Percentiles rank a stretch among this genome's conserved stretches.
These are phyloP conservation scores for Carpatolechia fugitivella DNA, from an alignment of 2,888 invertebrate genomes.

Conservation along the genomic window DNA sequence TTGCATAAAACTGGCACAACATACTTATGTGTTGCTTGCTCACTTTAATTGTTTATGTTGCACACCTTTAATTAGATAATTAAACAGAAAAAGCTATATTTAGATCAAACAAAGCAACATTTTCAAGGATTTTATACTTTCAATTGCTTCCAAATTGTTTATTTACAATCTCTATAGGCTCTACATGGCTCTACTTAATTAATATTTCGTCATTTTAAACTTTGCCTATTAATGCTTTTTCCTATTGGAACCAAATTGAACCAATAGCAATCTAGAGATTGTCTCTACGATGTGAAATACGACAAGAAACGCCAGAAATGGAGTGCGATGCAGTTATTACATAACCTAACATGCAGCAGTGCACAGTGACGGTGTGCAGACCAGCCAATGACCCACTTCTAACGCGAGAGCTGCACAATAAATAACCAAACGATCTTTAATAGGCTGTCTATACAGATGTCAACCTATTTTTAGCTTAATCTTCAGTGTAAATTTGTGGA, in stretches of 20 bases:
- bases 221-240: no score
- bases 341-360: conserved; percentile 60
- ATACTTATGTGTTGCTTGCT: not conserved
- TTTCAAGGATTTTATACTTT: no score
- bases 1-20: not conserved
- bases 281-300: not conserved
- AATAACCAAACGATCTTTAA: conserved; percentile 33
- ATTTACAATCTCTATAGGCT: no score
- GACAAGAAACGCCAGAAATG: not conserved
- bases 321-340: conserved; percentile 37
- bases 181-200: no score
- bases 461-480: not conserved
- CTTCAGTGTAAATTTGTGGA: no score
- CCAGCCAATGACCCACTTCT: conserved; percentile 68
- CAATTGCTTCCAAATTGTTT: no score
- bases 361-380: not conserved
- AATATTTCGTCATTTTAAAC: not conserved
- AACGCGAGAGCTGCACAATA: conserved; percentile 50
- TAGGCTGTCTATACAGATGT: not conserved
- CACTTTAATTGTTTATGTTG: not conserved
- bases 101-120: not conserved
- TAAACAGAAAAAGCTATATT: not conserved
- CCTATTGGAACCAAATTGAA: no score
- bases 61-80: not conserved
- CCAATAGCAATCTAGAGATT: not conserved